Conservation (phyloP, 2,797 vertebrate species). For the Chelmon rostratus region DNA sequence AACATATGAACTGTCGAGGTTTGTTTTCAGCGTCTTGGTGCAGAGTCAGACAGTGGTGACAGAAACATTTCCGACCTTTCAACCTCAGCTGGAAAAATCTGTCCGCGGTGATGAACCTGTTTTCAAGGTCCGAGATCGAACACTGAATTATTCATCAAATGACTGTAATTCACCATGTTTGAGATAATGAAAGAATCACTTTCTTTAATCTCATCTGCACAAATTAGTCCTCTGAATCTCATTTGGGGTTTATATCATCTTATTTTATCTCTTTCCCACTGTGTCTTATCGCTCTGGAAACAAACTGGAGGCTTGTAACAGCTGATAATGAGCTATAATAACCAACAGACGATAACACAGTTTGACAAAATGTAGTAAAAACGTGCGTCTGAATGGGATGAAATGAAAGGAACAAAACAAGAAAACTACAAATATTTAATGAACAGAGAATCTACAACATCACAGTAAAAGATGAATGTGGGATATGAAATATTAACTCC, state of each 20-base stretch:
- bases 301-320: conserved; percentile 20
- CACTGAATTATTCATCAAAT: conserved; percentile 26
- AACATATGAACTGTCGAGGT: not conserved
- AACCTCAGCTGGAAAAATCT: not conserved
- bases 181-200: conserved; percentile 44
- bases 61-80: not conserved
- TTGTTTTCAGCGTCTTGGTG: not conserved
- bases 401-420: not conserved
- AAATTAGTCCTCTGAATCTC: conserved; percentile 40
- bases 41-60: not conserved
- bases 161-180: conserved; percentile 23
- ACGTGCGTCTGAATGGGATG: not conserved
- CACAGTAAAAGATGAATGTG: not conserved
- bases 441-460: not conserved
- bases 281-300: conserved; percentile 26
- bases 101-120: not conserved
- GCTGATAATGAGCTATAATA: conserved; percentile 31
- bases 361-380: not conserved
- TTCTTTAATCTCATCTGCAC: conserved; percentile 45
- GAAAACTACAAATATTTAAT: not conserved
- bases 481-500: not conserved
- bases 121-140: not conserved
- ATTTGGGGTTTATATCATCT: conserved; percentile 5
- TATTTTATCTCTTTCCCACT: conserved; percentile 8
- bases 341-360: conserved; percentile 18